Base-by-base conservation (phyloP, 2,113 vertebrate genomes). In the Hiodon tergisus region DNA sequence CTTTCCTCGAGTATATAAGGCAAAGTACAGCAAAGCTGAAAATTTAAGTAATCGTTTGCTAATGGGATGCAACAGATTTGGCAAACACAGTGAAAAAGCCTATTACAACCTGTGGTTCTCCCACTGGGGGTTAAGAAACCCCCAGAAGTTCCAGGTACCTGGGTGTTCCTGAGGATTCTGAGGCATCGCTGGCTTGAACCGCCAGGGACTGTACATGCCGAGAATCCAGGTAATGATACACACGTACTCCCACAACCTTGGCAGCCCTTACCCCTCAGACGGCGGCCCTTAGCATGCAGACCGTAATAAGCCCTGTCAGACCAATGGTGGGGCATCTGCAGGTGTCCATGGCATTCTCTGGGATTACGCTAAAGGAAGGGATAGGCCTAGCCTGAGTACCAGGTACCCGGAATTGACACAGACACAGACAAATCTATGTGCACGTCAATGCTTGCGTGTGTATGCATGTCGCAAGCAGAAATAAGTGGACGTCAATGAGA, bases 221-320 rank as follows among this genome's bases (percentile, higher is more conserved):
- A 70, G 48, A 16, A 71, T 57, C 17, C 13, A 5, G 51, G n/a
- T 58, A 9, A 58, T 71, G 69, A 71, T 54, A 53, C 47, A 71
- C 54, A 71, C 13, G 5, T 11, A 58, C 4, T 5, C 7, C 52
- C 69, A 47, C 69, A 16, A 47, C 46, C 16, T 10, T 16, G 31
- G 53, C 8, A n/a, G 17, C 14, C 61, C 9, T 54, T 53, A 16
- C 9, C 54, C 13, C 53, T 71, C 16, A 16, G 3, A 9, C 13
- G 2, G 7, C 10, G 69, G 16, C 53, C 10, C n/a, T 11, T 16
- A 58, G 46, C 63, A 66, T 8, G 8, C 9, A 4, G 11, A 47
- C 31, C 31, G 2, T 2, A 31, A 31, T 31, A 0, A 31, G 31
- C 31, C 31, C 31, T 31, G 31, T 31, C 31, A 31, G 31, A 31